Conservation (phyloP, 1,140 invertebrate genomes). For the Drosophila novamexicana region DNA sequence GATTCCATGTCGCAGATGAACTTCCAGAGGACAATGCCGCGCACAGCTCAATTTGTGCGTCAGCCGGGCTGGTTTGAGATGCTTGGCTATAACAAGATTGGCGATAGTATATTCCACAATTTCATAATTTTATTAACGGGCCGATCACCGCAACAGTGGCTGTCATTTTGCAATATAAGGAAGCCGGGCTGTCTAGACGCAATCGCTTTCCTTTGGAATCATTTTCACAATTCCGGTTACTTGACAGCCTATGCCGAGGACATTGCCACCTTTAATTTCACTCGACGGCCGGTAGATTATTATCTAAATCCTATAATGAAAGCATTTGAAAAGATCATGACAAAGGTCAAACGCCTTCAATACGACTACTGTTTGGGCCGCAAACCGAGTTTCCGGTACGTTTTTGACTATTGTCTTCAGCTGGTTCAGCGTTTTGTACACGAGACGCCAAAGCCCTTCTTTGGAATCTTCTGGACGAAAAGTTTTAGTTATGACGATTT, state of each 20-base stretch:
- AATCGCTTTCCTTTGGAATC: constrained; percentile 92
- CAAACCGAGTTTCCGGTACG: constrained; percentile 85
- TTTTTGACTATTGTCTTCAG: constrained; percentile 86
- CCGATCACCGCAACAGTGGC: constrained; percentile 65
- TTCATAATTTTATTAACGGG: constrained; percentile 91
- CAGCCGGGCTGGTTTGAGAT: constrained; percentile 44
- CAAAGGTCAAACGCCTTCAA: background rate
- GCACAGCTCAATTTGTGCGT: constrained; percentile 39
- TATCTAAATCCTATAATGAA: constrained; percentile 90
- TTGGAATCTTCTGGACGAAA: constrained; percentile 92
- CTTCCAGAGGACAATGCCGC: constrained; percentile 55
- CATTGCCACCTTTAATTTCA: constrained; percentile 89
- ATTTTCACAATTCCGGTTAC: constrained; percentile 89
- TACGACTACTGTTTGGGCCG: constrained; percentile 85
- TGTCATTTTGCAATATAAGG: constrained; percentile 85
- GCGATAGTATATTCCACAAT: constrained; percentile 90
- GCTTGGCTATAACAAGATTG: constrained; percentile 84
- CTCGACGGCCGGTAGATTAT: constrained; percentile 91
- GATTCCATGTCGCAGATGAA: constrained; percentile 40
- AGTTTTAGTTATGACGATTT: constrained; percentile 90
- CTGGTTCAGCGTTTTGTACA: constrained; percentile 84
- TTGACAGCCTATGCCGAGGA: constrained; percentile 93
- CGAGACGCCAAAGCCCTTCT: constrained; percentile 87
- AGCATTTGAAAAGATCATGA: constrained; percentile 84
- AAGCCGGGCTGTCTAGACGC: constrained; percentile 84